Evolutionary conservation across 2,888 invertebrate species (phyloP).

Genomic region (Noctua janthina): DNA sequence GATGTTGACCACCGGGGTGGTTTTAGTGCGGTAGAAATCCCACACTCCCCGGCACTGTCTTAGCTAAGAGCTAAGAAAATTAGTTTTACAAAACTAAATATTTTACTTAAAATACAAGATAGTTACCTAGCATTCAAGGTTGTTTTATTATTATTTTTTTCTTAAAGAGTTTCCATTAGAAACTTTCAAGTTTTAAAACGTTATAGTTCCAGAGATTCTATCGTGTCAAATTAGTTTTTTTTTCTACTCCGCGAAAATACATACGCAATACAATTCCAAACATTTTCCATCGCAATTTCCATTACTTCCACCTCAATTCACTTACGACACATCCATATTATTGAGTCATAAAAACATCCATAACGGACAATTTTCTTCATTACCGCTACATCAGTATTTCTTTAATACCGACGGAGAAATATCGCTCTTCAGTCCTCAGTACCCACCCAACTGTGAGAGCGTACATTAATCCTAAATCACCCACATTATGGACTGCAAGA

Average conservation of each 20-base stretch:
- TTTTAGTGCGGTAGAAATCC: neutral
- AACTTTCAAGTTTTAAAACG: neutral
- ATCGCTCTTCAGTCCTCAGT: conserved; percentile 52
- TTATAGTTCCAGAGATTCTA: neutral
- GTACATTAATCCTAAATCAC: conserved; percentile 64
- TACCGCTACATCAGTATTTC: conserved; percentile 56
- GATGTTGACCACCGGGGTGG: neutral
- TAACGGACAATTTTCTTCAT: conserved; percentile 58
- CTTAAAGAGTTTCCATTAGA: neutral
- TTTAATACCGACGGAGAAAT: conserved; percentile 40
- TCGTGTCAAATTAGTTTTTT: neutral
- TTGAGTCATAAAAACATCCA: conserved; percentile 54
- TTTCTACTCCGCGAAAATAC: neutral
- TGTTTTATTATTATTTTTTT: neutral
- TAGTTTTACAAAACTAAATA: neutral
- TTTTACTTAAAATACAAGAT: neutral
- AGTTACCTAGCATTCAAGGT: neutral
- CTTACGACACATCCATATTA: conserved; percentile 34
- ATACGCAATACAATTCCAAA: conserved; percentile 3
- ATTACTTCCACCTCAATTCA: conserved; percentile 48
- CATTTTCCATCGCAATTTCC: conserved; percentile 30
- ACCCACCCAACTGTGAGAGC: conserved; percentile 40
- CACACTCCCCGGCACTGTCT: neutral
- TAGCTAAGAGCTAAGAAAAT: too few relatives aligned
- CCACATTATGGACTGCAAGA: conserved; percentile 63